phyloP scores from a whole-genome alignment of 2,888 invertebrate species.

The Apamea monoglypha region DNA sequence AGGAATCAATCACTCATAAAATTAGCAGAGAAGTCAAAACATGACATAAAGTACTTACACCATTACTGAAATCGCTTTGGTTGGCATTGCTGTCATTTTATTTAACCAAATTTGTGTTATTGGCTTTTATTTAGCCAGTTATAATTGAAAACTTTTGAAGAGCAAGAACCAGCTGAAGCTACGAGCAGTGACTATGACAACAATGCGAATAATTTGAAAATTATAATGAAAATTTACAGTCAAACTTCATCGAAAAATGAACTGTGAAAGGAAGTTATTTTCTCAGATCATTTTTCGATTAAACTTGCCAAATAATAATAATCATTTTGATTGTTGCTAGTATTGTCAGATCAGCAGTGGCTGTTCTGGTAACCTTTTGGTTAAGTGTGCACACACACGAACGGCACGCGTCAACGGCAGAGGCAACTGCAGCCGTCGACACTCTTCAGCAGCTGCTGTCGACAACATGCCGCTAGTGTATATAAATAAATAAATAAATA shows the following conservation, averaged over 20 bases:
- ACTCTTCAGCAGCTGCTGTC: no score
- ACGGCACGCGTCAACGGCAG: background rate
- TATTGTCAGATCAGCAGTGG: background rate
- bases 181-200: no score
- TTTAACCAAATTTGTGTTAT: conserved; percentile 4
- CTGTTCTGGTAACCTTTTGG: background rate
- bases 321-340: background rate
- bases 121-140: background rate
- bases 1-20: conserved; percentile 7
- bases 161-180: no score
- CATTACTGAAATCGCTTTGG: conserved; percentile 17
- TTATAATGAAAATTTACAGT: no score
- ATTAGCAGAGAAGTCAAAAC: conserved; percentile 9
- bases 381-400: background rate
- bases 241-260: no score
- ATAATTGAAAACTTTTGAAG: no score
- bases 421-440: background rate
- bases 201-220: no score
- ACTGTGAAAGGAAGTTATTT: no score
- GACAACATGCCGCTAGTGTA: no score
- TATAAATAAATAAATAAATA: no score
- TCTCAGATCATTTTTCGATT: no score
- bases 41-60: background rate
- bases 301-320: no score
- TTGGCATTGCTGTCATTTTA: conserved; percentile 15